These are phyloP conservation scores for Sebastolobus alascanus DNA, from an alignment of 2,797 vertebrate species.

Conservation along the genomic window DNA sequence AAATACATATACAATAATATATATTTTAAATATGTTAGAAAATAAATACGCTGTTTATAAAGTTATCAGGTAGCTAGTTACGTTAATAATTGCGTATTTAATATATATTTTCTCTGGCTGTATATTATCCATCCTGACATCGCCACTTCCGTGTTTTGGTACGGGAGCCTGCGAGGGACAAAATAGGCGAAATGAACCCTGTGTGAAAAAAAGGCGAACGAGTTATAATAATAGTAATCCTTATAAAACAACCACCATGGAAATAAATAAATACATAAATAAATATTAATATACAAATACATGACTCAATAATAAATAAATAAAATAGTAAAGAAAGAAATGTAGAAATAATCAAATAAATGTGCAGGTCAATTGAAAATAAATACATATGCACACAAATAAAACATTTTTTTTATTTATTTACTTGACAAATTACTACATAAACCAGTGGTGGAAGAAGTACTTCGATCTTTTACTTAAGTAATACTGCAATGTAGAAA, in stretches of 20 bases:
- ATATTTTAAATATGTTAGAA: accelerated
- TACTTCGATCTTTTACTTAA: not conserved
- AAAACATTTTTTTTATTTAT: no score
- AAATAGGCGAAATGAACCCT: not conserved
- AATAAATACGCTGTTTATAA: accelerated
- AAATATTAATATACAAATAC: no score
- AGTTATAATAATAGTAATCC: no score
- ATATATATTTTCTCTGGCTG: accelerated
- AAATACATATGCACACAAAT: no score
- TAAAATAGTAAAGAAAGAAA: no score
- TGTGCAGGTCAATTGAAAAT: no score
- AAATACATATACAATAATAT: accelerated
- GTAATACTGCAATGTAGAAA: not conserved
- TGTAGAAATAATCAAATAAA: no score
- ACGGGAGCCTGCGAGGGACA: slow-evolving; percentile 53
- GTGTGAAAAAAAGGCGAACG: not conserved
- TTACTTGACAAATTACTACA: not conserved
- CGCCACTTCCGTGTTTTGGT: slow-evolving; percentile 67
- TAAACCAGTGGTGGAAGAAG: not conserved
- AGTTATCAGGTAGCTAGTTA: accelerated
- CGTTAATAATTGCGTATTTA: accelerated
- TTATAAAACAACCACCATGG: not conserved
- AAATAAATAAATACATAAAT: not conserved
- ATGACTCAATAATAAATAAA: no score
- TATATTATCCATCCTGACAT: not conserved